phyloP scores from a whole-genome alignment of 2,797 vertebrate species.

The Apogon talboti region DNA sequence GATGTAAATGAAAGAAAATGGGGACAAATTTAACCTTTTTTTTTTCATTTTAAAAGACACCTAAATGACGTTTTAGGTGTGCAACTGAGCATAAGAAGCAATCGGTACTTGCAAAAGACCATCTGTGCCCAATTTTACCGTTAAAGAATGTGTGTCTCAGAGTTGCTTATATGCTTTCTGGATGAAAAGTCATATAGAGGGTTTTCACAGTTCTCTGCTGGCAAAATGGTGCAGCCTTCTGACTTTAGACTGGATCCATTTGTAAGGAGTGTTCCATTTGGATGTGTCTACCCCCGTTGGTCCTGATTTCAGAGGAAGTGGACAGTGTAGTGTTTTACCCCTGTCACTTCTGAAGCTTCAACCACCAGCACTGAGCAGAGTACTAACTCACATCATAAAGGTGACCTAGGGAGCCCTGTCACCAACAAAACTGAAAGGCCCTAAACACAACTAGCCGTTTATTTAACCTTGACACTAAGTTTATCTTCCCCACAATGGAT shows the following conservation, averaged over 20 bases:
- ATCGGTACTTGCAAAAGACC: conserved; percentile 23
- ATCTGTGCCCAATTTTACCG: conserved; percentile 32
- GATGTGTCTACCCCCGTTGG: conserved; percentile 30
- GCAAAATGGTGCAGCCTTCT: conserved; percentile 6
- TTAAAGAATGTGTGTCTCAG: neutral
- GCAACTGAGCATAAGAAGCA: conserved; percentile 24
- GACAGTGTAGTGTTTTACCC: conserved; percentile 14
- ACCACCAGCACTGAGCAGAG: conserved; percentile 20
- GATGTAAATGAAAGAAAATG: conserved; percentile 18
- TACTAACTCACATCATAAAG: conserved; percentile 39
- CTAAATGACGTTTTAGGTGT: conserved; percentile 27
- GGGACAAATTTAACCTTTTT: conserved; percentile 12
- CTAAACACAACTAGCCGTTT: conserved; percentile 5
- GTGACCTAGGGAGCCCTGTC: conserved; percentile 47
- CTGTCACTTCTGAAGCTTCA: conserved; percentile 8
- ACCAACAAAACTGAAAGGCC: neutral
- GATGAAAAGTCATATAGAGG: neutral
- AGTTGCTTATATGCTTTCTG: neutral
- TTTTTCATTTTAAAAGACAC: conserved; percentile 17
- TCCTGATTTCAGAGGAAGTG: conserved; percentile 44
- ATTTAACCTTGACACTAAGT: neutral
- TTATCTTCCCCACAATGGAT: conserved; percentile 8
- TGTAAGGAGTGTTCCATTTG: conserved; percentile 19
- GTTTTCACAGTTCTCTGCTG: neutral
- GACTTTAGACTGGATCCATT: conserved; percentile 22